A percentile compares a stretch with the other conserved stretches of the same genome.
Evolutionary conservation across 2,888 invertebrate genomes (phyloP).

Genomic region (Melinaea marsaeus): DNA sequence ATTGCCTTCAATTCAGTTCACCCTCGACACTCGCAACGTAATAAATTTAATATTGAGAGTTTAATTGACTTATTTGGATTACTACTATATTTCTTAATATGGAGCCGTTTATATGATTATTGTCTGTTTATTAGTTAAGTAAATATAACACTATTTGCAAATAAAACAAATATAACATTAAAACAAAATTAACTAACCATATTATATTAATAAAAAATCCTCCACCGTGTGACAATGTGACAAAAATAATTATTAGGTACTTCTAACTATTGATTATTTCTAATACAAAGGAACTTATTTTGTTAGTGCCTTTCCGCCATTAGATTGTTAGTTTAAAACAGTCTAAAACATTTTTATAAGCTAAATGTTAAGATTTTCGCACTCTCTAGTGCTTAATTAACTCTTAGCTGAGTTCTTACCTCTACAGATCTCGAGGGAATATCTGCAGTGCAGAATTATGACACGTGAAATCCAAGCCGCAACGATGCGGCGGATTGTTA

Average conservation of each 20-base stretch:
- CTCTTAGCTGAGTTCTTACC: constrained; percentile 26
- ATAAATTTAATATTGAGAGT: constrained; percentile 35
- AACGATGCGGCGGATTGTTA: constrained; percentile 3
- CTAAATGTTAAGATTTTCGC: constrained; percentile 23
- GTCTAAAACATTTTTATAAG: constrained; percentile 16
- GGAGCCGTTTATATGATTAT: too few relatives aligned
- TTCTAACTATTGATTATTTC: too few relatives aligned
- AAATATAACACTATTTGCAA: too few relatives aligned
- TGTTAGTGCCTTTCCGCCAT: too few relatives aligned
- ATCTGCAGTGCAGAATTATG: constrained; percentile 26
- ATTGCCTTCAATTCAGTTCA: constrained; percentile 40
- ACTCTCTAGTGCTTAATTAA: constrained; percentile 29
- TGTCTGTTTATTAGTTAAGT: too few relatives aligned
- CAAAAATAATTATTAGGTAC: too few relatives aligned
- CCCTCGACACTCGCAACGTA: constrained; percentile 34
- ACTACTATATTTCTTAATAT: background rate
- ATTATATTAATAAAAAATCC: too few relatives aligned
- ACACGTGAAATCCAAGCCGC: constrained; percentile 19
- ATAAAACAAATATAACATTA: too few relatives aligned
- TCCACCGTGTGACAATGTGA: too few relatives aligned
- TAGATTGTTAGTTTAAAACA: background rate
- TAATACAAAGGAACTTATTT: too few relatives aligned
- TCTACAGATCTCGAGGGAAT: constrained; percentile 26
- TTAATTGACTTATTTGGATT: background rate
- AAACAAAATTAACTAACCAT: too few relatives aligned